These are phyloP conservation scores for Suillia variegata DNA, from an alignment of 2,888 invertebrate species.

Conservation along the genomic window DNA sequence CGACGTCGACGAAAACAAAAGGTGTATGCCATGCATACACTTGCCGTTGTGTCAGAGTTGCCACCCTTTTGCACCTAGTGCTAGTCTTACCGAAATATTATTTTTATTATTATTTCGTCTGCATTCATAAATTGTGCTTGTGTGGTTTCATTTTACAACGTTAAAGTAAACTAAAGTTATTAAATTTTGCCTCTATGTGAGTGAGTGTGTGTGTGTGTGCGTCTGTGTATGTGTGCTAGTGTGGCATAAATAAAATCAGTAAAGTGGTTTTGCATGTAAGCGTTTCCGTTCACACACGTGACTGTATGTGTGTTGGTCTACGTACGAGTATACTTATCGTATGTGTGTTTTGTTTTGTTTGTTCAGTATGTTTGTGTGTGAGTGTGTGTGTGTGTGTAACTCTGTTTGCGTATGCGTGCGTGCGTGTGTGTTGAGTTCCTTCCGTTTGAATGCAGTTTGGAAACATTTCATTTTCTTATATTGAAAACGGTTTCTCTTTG, in stretches of 20 bases:
- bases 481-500: constrained; percentile 13
- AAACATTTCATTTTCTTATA: constrained; percentile 5
- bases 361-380: neutral
- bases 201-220: neutral
- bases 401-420: neutral
- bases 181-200: neutral
- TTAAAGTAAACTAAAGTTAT: neutral
- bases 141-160: neutral
- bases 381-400: neutral
- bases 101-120: neutral
- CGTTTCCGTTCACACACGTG: neutral
- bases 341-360: neutral
- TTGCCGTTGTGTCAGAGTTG: neutral
- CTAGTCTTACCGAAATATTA: neutral
- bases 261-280: constrained; percentile 2
- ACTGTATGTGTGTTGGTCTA: neutral
- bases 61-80: neutral
- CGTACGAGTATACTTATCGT: neutral
- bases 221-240: neutral
- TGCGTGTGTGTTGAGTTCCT: neutral
- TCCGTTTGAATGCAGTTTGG: constrained; percentile 14
- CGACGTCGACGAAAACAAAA: neutral
- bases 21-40: neutral
- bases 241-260: constrained; percentile 16
- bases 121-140: neutral